These are phyloP conservation scores for Pygmarrhopalites habei DNA, from an alignment of 1,140 invertebrate genomes.

Conservation along the genomic window DNA sequence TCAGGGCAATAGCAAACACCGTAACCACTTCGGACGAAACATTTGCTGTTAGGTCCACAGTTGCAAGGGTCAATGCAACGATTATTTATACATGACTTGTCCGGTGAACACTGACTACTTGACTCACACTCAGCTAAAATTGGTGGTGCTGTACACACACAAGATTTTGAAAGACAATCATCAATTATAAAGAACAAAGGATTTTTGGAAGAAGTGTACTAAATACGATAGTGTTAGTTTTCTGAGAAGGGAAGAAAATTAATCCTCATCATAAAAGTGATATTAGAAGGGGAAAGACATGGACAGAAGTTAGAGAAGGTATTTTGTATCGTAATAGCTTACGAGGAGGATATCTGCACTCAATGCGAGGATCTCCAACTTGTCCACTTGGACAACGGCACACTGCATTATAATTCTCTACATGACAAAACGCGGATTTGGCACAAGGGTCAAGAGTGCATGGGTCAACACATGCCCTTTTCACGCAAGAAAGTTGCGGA, in stretches of 20 bases:
- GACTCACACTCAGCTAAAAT: conserved; percentile 22
- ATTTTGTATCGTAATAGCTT: conserved; percentile 14
- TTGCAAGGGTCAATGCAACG: conserved; percentile 71
- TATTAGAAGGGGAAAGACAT: not conserved
- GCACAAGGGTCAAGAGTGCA: conserved; percentile 65
- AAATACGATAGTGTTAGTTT: not conserved
- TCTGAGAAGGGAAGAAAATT: not conserved
- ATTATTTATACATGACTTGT: conserved; percentile 63
- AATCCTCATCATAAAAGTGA: not conserved
- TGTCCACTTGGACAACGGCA: conserved; percentile 73
- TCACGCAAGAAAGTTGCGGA: conserved; percentile 62
- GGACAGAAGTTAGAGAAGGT: not conserved
- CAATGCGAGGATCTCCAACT: conserved; percentile 61
- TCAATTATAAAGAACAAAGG: not conserved
- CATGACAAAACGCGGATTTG: conserved; percentile 54
- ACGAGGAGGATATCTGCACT: conserved; percentile 41
- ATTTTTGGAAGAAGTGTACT: not conserved
- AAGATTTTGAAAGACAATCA: not conserved
- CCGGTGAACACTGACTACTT: conserved; percentile 37
- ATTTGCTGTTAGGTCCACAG: conserved; percentile 73
- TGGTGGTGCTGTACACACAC: conserved; percentile 10
- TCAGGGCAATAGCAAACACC: conserved; percentile 64
- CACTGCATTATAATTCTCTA: conserved; percentile 61
- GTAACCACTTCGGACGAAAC: conserved; percentile 68
- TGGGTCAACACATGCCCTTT: conserved; percentile 68